Percentiles rank a stretch among this genome's conserved stretches.
Conservation (phyloP, 1,140 invertebrate genomes). For the Zaprionus gabonicus region DNA sequence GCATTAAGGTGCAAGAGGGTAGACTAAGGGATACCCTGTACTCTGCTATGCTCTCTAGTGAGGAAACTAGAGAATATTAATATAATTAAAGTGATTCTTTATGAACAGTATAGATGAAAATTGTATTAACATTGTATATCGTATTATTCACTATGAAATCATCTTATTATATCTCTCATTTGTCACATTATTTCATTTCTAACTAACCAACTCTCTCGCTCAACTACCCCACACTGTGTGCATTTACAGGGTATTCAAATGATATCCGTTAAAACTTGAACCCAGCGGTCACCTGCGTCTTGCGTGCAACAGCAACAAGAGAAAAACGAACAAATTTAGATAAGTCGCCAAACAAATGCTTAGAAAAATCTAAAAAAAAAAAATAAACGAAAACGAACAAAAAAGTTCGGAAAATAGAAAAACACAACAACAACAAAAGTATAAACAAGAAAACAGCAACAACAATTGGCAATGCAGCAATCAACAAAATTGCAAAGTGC, state of each 20-base stretch:
- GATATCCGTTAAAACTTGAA: slow-evolving; percentile 81
- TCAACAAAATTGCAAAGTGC: slow-evolving; percentile 82
- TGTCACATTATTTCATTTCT: neutral
- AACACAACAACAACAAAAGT: slow-evolving; percentile 20
- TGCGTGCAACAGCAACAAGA: slow-evolving; percentile 53
- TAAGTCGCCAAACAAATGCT: slow-evolving; percentile 67
- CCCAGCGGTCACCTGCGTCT: slow-evolving; percentile 72
- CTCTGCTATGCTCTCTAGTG: neutral
- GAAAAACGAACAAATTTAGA: slow-evolving; percentile 61
- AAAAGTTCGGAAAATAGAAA: slow-evolving; percentile 25
- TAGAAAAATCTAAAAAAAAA: slow-evolving; percentile 40
- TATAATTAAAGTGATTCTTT: too few species aligned
- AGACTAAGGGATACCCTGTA: slow-evolving; percentile 15
- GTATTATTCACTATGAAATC: neutral
- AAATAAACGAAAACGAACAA: slow-evolving; percentile 49
- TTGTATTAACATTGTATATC: neutral
- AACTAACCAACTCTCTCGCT: neutral
- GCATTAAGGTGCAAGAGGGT: neutral
- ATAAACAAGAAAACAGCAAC: slow-evolving; percentile 45
- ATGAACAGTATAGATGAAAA: too few species aligned
- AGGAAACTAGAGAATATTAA: too few species aligned
- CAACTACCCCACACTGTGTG: slow-evolving; percentile 15
- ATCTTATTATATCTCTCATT: neutral
- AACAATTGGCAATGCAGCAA: slow-evolving; percentile 77
- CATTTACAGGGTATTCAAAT: slow-evolving; percentile 48